phyloP scores from a whole-genome alignment of 2,797 vertebrate species.

The Siniperca undulata region DNA sequence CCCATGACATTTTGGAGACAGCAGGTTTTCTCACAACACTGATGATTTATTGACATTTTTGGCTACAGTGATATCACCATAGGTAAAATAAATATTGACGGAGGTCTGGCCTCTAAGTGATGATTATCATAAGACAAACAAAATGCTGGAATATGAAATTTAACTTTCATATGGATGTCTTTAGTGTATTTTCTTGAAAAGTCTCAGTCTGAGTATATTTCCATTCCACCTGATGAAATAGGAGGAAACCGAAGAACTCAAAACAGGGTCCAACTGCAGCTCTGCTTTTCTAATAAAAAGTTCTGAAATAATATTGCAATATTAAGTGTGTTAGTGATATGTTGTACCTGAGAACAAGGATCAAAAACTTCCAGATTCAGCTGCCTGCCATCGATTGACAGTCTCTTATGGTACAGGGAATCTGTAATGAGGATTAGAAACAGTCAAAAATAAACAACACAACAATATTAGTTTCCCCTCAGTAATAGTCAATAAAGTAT shows the following conservation, averaged over 20 bases:
- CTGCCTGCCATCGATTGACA: conserved; percentile 83
- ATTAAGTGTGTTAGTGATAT: not conserved
- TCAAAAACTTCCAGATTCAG: conserved; percentile 84
- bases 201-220: conserved; percentile 13
- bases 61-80: not conserved
- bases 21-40: not conserved
- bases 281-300: conserved; percentile 27
- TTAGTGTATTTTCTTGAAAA: conserved; percentile 11
- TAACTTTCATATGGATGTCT: not conserved
- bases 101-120: not conserved
- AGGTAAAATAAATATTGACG: not conserved
- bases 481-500: too few species aligned
- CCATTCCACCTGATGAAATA: conserved; percentile 1
- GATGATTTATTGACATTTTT: not conserved
- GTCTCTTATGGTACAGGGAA: conserved; percentile 81
- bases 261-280: not conserved
- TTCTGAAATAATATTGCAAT: not conserved
- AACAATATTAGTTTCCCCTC: not conserved
- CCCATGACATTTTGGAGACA: too few species aligned
- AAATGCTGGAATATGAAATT: conserved; percentile 7
- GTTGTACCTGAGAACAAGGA: conserved; percentile 81
- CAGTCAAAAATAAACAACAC: not conserved
- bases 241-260: conserved; percentile 7
- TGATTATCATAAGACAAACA: not conserved
- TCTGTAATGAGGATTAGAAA: conserved; percentile 57